phyloP scores from a whole-genome alignment of 2,797 vertebrate genomes.

The Stomatorhinus walkeri region DNA sequence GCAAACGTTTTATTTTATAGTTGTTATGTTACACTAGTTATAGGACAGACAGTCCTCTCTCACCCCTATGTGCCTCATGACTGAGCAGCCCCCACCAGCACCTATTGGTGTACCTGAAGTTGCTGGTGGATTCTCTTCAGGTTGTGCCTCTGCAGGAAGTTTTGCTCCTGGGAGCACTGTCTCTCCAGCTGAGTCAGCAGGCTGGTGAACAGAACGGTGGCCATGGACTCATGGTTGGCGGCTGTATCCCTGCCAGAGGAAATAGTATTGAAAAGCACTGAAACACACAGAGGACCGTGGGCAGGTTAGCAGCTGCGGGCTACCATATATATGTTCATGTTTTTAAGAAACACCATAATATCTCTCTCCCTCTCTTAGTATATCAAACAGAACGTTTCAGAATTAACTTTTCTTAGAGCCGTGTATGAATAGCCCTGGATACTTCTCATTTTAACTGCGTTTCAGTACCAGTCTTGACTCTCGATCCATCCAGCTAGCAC shows the following conservation, averaged over 20 bases:
- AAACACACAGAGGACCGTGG: background rate
- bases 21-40: background rate
- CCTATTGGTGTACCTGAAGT: conserved; percentile 69
- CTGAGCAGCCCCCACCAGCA: background rate
- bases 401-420: background rate
- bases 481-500: conserved; percentile 90
- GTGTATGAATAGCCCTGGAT: background rate
- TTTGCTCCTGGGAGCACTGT: conserved; percentile 79
- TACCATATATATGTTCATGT: background rate
- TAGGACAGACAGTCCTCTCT: background rate
- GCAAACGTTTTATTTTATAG: background rate
- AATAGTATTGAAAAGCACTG: background rate
- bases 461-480: conserved; percentile 83
- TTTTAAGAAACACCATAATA: background rate
- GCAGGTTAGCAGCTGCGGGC: background rate
- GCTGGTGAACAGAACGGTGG: conserved; percentile 74
- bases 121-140: conserved; percentile 88
- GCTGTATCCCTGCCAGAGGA: conserved; percentile 75
- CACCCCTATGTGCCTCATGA: background rate
- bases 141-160: conserved; percentile 88
- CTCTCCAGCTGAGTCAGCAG: conserved; percentile 82
- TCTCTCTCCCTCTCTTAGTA: background rate
- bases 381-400: background rate
- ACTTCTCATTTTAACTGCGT: background rate
- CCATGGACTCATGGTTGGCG: conserved; percentile 80